phyloP scores from a whole-genome alignment of 2,888 invertebrate genomes.

The Thereva nobilitata region DNA sequence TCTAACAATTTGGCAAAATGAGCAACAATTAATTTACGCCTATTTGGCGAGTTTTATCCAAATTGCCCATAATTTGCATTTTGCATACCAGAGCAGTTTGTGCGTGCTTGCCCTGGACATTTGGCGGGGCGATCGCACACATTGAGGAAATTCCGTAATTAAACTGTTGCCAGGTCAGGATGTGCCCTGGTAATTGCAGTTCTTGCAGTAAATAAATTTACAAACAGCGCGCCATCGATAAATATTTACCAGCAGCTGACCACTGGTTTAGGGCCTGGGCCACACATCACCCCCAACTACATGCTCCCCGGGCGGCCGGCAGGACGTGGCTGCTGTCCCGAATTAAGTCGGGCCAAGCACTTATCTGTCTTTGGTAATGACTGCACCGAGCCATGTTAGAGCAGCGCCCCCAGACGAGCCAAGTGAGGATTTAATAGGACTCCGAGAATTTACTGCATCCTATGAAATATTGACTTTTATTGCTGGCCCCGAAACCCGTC shows the following conservation, averaged over 20 bases:
- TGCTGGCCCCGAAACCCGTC: not conserved
- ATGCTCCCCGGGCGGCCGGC: not conserved
- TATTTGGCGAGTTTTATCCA: slow-evolving; percentile 31
- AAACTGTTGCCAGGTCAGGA: slow-evolving; percentile 44
- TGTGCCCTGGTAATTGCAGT: slow-evolving; percentile 36
- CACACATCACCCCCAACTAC: slow-evolving; percentile 5
- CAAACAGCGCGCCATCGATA: slow-evolving; percentile 31
- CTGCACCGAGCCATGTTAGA: slow-evolving; percentile 24
- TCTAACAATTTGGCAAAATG: too few relatives aligned
- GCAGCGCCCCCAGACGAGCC: slow-evolving; percentile 14
- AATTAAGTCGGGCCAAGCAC: slow-evolving; percentile 19
- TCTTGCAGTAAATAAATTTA: slow-evolving; percentile 34
- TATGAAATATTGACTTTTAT: slow-evolving; percentile 30
- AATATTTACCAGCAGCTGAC: slow-evolving; percentile 31
- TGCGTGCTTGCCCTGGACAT: slow-evolving; percentile 39
- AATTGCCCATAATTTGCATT: slow-evolving; percentile 28
- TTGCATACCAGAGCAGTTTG: too few relatives aligned
- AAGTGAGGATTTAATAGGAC: slow-evolving; percentile 28
- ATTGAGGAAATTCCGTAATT: slow-evolving; percentile 45
- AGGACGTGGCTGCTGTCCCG: not conserved
- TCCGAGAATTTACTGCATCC: slow-evolving; percentile 25
- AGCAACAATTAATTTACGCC: slow-evolving; percentile 31
- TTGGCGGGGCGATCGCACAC: slow-evolving; percentile 45
- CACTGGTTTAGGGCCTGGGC: not conserved
- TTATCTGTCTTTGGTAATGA: slow-evolving; percentile 27